Evolutionary conservation across 2,888 invertebrate species (phyloP).

Genomic region (Sepioteuthis lessoniana): DNA sequence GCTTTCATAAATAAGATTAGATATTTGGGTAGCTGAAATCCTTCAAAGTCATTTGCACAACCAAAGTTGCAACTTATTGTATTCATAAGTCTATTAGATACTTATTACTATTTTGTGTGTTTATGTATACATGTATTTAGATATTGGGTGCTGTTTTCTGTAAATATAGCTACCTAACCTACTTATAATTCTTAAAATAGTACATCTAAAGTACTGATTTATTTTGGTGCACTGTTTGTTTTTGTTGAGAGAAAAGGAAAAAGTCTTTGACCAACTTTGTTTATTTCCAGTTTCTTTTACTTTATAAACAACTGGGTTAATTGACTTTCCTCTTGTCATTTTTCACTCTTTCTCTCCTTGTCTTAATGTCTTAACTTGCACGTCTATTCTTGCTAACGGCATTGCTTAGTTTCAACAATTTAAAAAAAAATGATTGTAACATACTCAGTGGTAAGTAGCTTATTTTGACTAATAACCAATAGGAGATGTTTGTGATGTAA

Average conservation of each 20-base stretch:
- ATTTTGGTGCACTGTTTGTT: background rate
- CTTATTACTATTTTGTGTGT: background rate
- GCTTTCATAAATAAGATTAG: too few relatives aligned
- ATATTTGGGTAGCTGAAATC: too few relatives aligned
- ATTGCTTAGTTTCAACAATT: too few relatives aligned
- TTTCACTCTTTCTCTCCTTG: background rate
- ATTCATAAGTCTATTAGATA: too few relatives aligned
- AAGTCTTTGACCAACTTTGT: background rate
- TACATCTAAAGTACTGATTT: background rate
- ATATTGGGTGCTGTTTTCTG: background rate
- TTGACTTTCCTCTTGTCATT: constrained; percentile 11
- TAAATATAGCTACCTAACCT: background rate
- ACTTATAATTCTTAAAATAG: background rate
- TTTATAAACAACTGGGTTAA: constrained; percentile 7
- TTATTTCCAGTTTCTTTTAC: background rate
- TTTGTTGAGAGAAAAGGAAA: background rate
- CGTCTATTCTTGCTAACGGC: background rate
- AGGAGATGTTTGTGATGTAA: too few relatives aligned
- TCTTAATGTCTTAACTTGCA: background rate
- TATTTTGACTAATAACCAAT: background rate
- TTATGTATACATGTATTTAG: background rate
- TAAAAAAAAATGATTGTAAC: background rate
- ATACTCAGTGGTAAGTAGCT: background rate
- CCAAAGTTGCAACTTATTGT: too few relatives aligned
- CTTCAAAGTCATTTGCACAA: too few relatives aligned